These are phyloP conservation scores for Macrosteles quadrilineatus DNA, from an alignment of 1,140 invertebrate species.

Conservation along the genomic window DNA sequence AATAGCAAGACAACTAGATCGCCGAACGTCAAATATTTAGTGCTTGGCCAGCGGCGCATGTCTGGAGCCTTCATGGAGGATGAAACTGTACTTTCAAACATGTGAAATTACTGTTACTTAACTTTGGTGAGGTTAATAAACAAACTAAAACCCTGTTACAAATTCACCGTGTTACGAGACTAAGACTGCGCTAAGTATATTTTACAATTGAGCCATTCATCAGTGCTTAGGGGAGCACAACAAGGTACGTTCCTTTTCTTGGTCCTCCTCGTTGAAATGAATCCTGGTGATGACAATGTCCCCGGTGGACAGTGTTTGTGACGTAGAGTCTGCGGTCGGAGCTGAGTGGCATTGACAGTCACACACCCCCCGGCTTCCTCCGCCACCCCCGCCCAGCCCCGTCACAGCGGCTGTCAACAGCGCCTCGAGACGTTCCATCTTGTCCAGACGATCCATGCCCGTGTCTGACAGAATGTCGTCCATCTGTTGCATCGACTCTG, in stretches of 20 bases:
- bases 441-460: slow-evolving; percentile 81
- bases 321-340: slow-evolving; percentile 54
- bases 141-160: too few relatives aligned
- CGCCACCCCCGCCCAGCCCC: not conserved
- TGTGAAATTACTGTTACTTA: too few relatives aligned
- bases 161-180: too few relatives aligned
- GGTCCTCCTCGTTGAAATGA: slow-evolving; percentile 68
- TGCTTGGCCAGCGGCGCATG: too few relatives aligned
- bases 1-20: too few relatives aligned
- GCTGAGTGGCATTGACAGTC: slow-evolving; percentile 44
- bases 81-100: too few relatives aligned
- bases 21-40: too few relatives aligned
- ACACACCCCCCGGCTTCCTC: too few relatives aligned
- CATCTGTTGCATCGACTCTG: slow-evolving; percentile 87
- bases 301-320: slow-evolving; percentile 88
- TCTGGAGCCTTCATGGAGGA: too few relatives aligned
- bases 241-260: slow-evolving; percentile 39
- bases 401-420: slow-evolving; percentile 69
- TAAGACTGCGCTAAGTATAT: too few relatives aligned
- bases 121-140: too few relatives aligned
- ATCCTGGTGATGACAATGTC: slow-evolving; percentile 92
- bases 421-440: slow-evolving; percentile 82
- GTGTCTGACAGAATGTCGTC: slow-evolving; percentile 82
- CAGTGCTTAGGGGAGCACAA: slow-evolving; percentile 2
- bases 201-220: not conserved